phyloP scores from a whole-genome alignment of 2,113 vertebrate species.

The Arothron firmamentum region DNA sequence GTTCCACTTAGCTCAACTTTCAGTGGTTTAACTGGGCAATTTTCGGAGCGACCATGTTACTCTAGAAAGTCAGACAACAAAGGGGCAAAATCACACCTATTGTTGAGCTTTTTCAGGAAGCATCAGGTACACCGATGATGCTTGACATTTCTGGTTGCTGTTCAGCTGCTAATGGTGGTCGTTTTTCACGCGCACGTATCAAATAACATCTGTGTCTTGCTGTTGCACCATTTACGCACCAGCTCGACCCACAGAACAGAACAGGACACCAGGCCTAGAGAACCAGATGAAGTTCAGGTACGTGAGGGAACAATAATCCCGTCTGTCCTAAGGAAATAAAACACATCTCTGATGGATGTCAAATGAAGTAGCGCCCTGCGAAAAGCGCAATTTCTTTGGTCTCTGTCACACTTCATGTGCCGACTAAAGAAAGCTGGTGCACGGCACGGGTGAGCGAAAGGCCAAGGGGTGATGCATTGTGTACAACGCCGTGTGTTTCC shows the following conservation, averaged over 20 bases:
- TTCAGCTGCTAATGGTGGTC: conserved; percentile 30
- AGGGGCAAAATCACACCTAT: conserved; percentile 36
- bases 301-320: conserved; percentile 2
- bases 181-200: conserved; percentile 10
- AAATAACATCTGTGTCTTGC: conserved; percentile 3
- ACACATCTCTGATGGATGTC: conserved; percentile 40
- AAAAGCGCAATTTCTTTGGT: conserved; percentile 36
- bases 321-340: conserved; percentile 9
- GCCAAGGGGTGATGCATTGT: conserved; percentile 55
- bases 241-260: neutral
- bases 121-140: conserved; percentile 34
- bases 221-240: neutral
- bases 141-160: conserved; percentile 33
- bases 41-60: conserved; percentile 33
- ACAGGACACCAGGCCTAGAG: neutral
- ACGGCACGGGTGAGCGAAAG: conserved; percentile 45
- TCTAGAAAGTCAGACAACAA: conserved; percentile 43
- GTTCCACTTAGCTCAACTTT: conserved; percentile 59
- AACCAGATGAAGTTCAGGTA: too few species aligned
- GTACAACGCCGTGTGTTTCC: conserved; percentile 28
- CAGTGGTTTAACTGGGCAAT: conserved; percentile 35
- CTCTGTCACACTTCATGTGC: conserved; percentile 37
- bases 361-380: conserved; percentile 28
- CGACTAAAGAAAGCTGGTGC: conserved; percentile 42
- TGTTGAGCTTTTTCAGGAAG: conserved; percentile 42